phyloP scores from a whole-genome alignment of 1,140 invertebrate species.

The Neodiprion virginianus region DNA sequence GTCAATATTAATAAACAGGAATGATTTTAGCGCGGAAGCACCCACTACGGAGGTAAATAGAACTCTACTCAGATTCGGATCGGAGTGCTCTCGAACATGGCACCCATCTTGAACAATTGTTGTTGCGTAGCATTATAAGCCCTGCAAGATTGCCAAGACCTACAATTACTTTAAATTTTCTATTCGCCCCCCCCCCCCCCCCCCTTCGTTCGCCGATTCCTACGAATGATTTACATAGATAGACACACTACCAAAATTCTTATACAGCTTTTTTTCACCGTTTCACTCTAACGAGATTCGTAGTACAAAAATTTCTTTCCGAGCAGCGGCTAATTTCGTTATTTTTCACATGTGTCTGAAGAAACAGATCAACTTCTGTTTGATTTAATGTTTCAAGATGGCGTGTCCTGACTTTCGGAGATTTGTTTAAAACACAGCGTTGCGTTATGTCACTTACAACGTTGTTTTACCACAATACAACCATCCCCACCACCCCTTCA shows the following conservation, averaged over 20 bases:
- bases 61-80: conserved; percentile 56
- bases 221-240: too few relatives aligned
- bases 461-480: conserved; percentile 62
- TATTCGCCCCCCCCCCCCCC: not conserved
- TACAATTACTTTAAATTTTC: not conserved
- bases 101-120: not conserved
- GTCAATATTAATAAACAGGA: conserved; percentile 43
- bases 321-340: too few relatives aligned
- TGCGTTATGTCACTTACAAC: conserved; percentile 61
- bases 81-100: conserved; percentile 46
- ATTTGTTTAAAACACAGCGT: conserved; percentile 55
- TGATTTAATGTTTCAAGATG: not conserved
- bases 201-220: too few relatives aligned
- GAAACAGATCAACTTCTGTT: too few relatives aligned
- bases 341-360: too few relatives aligned
- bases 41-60: conserved; percentile 52
- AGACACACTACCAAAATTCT: too few relatives aligned
- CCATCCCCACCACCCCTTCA: conserved; percentile 38
- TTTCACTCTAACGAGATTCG: too few relatives aligned
- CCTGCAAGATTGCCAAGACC: not conserved
- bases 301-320: too few relatives aligned
- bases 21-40: conserved; percentile 58
- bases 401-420: not conserved
- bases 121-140: too few relatives aligned
- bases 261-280: too few relatives aligned